These are phyloP conservation scores for Haemorhous mexicanus DNA, from an alignment of 2,113 vertebrate species.

Conservation along the genomic window DNA sequence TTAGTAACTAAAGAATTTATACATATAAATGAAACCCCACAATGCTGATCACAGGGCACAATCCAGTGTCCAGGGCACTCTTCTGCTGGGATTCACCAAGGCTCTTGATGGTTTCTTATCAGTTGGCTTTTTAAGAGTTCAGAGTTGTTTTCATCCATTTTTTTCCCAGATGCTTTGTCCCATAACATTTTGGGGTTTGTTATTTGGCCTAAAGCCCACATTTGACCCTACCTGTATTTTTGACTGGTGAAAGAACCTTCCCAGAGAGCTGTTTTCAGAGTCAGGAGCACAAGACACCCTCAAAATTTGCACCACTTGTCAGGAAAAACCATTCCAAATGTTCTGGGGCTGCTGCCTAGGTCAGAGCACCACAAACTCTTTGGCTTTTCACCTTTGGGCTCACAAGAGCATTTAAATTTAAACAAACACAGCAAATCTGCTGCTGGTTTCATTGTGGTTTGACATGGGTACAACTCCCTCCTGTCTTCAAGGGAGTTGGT, in stretches of 20 bases:
- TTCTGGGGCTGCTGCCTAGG: background rate
- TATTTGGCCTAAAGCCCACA: rapidly evolving
- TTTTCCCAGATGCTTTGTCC: background rate
- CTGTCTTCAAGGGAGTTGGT: background rate
- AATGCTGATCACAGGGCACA: background rate
- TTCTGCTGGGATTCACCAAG: background rate
- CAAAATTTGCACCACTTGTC: background rate
- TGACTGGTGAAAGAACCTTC: background rate
- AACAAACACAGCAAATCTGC: background rate
- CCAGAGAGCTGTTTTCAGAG: background rate
- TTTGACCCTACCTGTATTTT: background rate
- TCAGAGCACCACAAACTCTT: background rate
- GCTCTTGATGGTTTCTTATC: background rate
- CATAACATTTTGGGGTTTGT: background rate
- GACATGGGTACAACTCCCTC: background rate
- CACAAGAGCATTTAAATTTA: background rate
- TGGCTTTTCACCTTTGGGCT: background rate
- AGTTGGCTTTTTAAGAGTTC: background rate
- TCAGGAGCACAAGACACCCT: background rate
- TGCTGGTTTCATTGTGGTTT: background rate
- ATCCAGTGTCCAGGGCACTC: background rate
- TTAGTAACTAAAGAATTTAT: background rate
- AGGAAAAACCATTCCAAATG: background rate
- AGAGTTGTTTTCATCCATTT: background rate
- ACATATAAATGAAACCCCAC: background rate